These are phyloP conservation scores for Lontra canadensis DNA, from an alignment of 2,113 vertebrate genomes.

Conservation along the genomic window DNA sequence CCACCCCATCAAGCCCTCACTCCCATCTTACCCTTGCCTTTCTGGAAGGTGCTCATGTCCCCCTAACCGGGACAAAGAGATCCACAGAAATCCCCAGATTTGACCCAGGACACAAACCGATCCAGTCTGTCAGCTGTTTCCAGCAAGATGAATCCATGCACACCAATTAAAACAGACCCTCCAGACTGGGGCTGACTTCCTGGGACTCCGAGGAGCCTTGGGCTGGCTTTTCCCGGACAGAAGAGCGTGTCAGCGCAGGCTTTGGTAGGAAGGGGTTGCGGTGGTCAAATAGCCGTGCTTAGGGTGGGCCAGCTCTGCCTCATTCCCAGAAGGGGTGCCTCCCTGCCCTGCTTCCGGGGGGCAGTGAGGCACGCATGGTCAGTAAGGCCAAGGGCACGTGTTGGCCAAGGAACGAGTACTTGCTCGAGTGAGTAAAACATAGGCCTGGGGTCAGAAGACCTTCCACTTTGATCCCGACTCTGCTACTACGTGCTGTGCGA, in stretches of 20 bases:
- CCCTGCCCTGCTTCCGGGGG: neutral
- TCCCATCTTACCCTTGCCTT: neutral
- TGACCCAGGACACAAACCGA: neutral
- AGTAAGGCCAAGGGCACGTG: neutral
- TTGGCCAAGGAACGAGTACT: neutral
- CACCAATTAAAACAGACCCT: neutral
- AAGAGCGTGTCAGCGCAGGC: neutral
- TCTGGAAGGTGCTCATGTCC: neutral
- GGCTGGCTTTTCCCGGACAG: neutral
- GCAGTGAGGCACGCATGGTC: accelerated
- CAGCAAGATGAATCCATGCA: neutral
- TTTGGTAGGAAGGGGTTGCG: neutral
- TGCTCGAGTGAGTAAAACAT: neutral
- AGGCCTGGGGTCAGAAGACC: neutral
- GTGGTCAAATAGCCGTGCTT: accelerated
- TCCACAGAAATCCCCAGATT: neutral
- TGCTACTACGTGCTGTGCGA: neutral
- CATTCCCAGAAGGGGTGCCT: neutral
- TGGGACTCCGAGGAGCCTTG: neutral
- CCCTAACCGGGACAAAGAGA: neutral
- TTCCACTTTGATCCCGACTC: neutral
- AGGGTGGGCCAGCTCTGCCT: neutral
- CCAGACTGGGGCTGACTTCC: neutral
- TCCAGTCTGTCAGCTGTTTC: neutral
- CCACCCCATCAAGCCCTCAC: too few species aligned